Base-by-base conservation (phyloP, 2,797 vertebrate genomes). In the Erpetoichthys calabaricus region DNA sequence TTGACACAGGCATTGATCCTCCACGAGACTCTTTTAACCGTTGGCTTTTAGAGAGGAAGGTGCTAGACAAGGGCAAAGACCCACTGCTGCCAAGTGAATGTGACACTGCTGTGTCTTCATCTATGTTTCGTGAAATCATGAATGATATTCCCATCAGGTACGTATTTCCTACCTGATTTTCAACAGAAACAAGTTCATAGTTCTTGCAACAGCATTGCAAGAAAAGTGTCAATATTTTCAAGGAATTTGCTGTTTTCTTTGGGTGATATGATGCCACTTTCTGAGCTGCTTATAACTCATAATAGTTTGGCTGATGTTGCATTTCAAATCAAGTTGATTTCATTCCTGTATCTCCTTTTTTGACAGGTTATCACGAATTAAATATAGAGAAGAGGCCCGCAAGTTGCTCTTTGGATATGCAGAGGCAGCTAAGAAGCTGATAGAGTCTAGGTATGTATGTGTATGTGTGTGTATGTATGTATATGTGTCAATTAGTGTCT, bases 61-160 rank as follows among this genome's bases (percentile, higher is more conserved):
- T 94, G 3, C 73, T 92, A 1, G 94, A 98, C 75, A 95, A 91
- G 78, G 96, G 96, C 57, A 82, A 78, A 1, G 94, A 98, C 69
- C 92, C 93, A 4, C 71, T 99, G 55, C 65, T 99, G 60, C 95
- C 95, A 0, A 98, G 95, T 59, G 90, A 94, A 68, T 99, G 95
- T 2, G 92, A 97, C 49, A 94, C 92, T 0, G 64, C 91, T 4
- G 89, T 99, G 55, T 99, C 94, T 2, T 86, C 93, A 3, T 97
- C 94, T 70, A 98, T 99, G 95, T 99, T 98, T 78, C 85, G 94
- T 65, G 95, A 99, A 79, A 91, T 99, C 70, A 97, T 99, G 94
- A 97, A 97, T 42, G 94, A 99, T 81, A 95, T 99, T 74, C 95
- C 95, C 63, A 98, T 99, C 82, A 94, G 95, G 95, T 98, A 53